A percentile compares a stretch with the other conserved stretches of the same genome.
Evolutionary conservation across 2,888 invertebrate species (phyloP).

Genomic region (Lysandra bellargus): DNA sequence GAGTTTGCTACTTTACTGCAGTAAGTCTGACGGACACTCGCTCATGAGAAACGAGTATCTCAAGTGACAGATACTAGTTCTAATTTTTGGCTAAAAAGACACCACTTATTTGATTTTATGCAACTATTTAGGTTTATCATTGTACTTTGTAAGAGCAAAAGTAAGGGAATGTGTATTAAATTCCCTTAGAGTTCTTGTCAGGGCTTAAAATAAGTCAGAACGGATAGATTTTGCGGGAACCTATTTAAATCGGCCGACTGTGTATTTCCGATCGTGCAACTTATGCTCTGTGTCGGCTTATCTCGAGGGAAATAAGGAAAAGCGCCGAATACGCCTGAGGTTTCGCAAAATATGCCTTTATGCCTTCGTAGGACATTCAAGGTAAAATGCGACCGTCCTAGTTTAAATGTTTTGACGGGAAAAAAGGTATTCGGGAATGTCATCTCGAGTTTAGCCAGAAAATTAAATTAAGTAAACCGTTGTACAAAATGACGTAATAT

Average conservation of each 20-base stretch:
- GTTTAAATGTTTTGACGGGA: slow-evolving; percentile 15
- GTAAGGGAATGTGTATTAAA: too few relatives aligned
- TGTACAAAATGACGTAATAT: too few relatives aligned
- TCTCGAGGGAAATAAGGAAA: slow-evolving; percentile 76
- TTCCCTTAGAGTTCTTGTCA: background rate
- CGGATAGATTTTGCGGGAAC: slow-evolving; percentile 10
- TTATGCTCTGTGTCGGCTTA: slow-evolving; percentile 72
- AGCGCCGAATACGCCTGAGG: slow-evolving; percentile 69
- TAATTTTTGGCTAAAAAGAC: too few relatives aligned
- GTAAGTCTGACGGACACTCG: too few relatives aligned
- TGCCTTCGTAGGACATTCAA: slow-evolving; percentile 43
- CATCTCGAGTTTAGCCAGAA: background rate
- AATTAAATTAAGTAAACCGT: too few relatives aligned
- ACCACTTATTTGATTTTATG: too few relatives aligned
- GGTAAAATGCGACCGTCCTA: slow-evolving; percentile 30
- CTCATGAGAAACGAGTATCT: too few relatives aligned
- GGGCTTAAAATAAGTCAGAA: background rate
- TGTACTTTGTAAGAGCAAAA: too few relatives aligned
- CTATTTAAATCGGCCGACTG: slow-evolving; percentile 21
- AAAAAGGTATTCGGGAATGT: background rate
- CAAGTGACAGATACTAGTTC: too few relatives aligned
- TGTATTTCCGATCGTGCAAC: slow-evolving; percentile 50
- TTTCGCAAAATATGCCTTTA: slow-evolving; percentile 68
- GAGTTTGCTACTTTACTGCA: too few relatives aligned
- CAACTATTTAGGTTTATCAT: too few relatives aligned